A percentile compares a stretch with the other conserved stretches of the same genome.
These are phyloP conservation scores for Cetonia aurata DNA, from an alignment of 2,888 invertebrate genomes.

Conservation along the genomic window DNA sequence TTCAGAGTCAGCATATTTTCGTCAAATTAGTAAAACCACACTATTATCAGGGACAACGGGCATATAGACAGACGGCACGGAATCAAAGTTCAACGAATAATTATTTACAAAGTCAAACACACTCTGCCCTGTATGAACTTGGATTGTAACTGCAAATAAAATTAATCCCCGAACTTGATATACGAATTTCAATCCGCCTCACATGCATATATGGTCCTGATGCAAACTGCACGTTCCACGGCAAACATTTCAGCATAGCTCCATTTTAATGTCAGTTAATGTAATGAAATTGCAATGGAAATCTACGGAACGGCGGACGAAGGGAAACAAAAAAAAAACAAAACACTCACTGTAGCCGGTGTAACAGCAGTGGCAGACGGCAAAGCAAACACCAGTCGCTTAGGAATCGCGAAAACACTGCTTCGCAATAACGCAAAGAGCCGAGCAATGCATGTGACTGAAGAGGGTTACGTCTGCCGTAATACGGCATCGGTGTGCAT, in stretches of 20 bases:
- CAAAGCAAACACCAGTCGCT: conserved; percentile 22
- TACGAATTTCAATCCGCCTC: not conserved
- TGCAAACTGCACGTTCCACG: conserved; percentile 7
- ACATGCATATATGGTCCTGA: conserved; percentile 21
- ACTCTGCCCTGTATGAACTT: not conserved
- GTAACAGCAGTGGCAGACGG: conserved; percentile 6
- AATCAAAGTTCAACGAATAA: conserved; percentile 24
- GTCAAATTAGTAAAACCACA: no score
- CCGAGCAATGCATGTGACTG: conserved; percentile 23
- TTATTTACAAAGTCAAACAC: conserved; percentile 24
- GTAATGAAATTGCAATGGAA: conserved; percentile 40
- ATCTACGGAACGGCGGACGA: conserved; percentile 15
- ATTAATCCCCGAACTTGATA: conserved; percentile 19
- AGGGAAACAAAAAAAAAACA: conserved; percentile 25
- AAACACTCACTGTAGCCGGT: not conserved
- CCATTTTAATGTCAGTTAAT: conserved; percentile 38
- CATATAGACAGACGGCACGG: no score
- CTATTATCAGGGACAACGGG: no score
- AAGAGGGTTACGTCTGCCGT: conserved; percentile 12
- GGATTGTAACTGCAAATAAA: conserved; percentile 21
- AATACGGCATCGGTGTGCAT: conserved; percentile 7
- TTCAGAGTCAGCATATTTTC: no score
- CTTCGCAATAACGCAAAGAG: conserved; percentile 40
- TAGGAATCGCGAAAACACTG: conserved; percentile 34
- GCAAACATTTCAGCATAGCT: conserved; percentile 27